Base-by-base conservation (phyloP, 2,888 invertebrate species). In the Acleris literana region DNA sequence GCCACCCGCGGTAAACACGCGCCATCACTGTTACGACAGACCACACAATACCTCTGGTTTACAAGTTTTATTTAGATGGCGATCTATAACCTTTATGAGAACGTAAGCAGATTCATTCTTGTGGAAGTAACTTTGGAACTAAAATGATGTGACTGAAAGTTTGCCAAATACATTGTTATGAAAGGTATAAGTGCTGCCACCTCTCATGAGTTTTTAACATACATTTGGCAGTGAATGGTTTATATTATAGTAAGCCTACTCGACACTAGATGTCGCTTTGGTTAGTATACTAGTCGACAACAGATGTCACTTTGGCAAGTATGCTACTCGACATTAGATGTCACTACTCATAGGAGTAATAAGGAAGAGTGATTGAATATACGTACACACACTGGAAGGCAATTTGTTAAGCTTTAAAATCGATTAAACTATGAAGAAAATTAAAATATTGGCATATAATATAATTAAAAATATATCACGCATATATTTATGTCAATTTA, bases 1-100 rank as follows among this genome's bases (percentile, higher is more conserved):
- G 74, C 86, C 85, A 78, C 84, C 80, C 79, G 84, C 74, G 77
- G 73, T 69, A 71, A 67, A 69, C 73, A 73, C 74, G 71, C 72
- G 71, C 78, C 88, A 86, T 87, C n/a, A 17, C 25, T 22, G 53
- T 66, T 62, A 62, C 66, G 56, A 57, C 61, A 61, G 66, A 66
- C 66, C 66, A 66, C 66, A 66, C 66, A 66, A 57, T 66, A 66
- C n/a, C n/a, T 46, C 57, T 48, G 25, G 39, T 48, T 54, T 46
- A 49, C 59, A 48, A 17, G 53, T 48, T 46, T 58, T 53, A 54
- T 59, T 59, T 49, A 33, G 48, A 46, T 52, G 25, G 39, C 59
- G 53, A 53, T 7, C 58, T 53, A 44, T 0, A 13, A 22, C 33
- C 20, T 25, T 13, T 48, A 60, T 39, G 48, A 55, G n/a, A n/a